Evolutionary conservation across 2,888 invertebrate species (phyloP), one percentile per base, ranked within the genome.

Genomic region (Yponomeuta sedellus): DNA sequence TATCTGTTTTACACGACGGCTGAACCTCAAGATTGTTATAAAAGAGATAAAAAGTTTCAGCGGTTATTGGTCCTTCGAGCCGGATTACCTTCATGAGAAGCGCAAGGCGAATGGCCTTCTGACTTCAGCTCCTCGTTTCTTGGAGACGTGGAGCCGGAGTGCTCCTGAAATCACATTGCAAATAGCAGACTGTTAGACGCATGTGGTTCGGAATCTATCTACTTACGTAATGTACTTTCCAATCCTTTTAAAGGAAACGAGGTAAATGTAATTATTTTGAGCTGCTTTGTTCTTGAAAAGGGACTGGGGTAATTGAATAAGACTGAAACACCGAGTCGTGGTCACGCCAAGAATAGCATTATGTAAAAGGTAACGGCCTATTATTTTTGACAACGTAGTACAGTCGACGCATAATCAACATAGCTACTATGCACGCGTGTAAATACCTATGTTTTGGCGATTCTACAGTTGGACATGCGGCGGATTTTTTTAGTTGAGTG

Each of bases 41-140:
- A 44, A 52, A 44, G 1, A 61, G 11, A 34, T 11, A 61, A 20
- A 20, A 58, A 12, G 25, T 25, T 25, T 4, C 3, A 58, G 19
- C 58, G 5, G 58, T 5, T 16, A 62, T 34, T 62, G 62, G 62
- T 62, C 39, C 62, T 62, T 19, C 62, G 62, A 62, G 28, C 39
- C 62, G 8, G 34, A 64, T 56, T n/a, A 88, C 89, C 86, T 78
- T 88, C 88, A 71, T 75, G 80, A 68, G 83, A 77, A 61, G 83
- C 83, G 22, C 64, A 28, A 1, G 89, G 89, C 19, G 89, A 88
- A 67, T 78, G 85, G 39, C 81, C 85, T 1, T 81, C 84, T 22
- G 88, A 82, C 70, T 80, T 86, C 66, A 86, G 80, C 0, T 81
- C 57, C 25, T 64, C 85, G 1, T 71, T 73, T 1, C 88, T 84